Evolutionary conservation across 1,140 invertebrate species (phyloP), one percentile per base, ranked within the genome.

Genomic region (Atta colombica): DNA sequence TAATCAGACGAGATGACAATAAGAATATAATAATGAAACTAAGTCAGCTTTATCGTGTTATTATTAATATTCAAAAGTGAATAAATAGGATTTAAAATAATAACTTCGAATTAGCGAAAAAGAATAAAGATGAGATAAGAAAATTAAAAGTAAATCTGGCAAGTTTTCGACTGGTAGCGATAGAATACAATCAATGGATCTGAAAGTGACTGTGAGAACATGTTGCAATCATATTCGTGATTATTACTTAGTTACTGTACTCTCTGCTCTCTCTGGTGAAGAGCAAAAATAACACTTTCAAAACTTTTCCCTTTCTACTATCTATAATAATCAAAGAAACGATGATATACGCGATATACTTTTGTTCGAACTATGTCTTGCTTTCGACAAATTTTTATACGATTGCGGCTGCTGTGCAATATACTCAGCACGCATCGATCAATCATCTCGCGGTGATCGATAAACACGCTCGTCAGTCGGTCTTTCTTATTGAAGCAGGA

Each of bases 371-470:
- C 8, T 25, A 55, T 12, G 18, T 71, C 35, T 81, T 81, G 45
- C 78, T 81, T 71, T 81, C 78, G 78, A 81, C 51, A 81, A 81
- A 81, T 81, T 71, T 81, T 81, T 81, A 21, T 58, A 69, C 49
- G 51, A 55, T 58, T 51, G 39, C 28, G 39, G 18, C 58, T 28
- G 75, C 55, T 18, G 31, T 69, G 31, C 49, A 69, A 55, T 55
- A 45, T 16, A 80, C 14, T 28, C 28, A 49, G 45, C 65, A 51
- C 18, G n/a, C 49, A 21, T 45, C 68, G 69, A 84, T 84, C 55
- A 45, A 84, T 84, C 80, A 84, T 21, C 55, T 18, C 69, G 5
- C 49, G 6, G 21, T 75, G 81, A 84, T 84, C 69, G 81, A 84
- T 84, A 84, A 65, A 81, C 65, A 35, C 77, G 12, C 16, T 68